Evolutionary conservation across 2,797 vertebrate species (phyloP), one percentile per base, ranked within the genome.

Genomic region (Dallia pectoralis): DNA sequence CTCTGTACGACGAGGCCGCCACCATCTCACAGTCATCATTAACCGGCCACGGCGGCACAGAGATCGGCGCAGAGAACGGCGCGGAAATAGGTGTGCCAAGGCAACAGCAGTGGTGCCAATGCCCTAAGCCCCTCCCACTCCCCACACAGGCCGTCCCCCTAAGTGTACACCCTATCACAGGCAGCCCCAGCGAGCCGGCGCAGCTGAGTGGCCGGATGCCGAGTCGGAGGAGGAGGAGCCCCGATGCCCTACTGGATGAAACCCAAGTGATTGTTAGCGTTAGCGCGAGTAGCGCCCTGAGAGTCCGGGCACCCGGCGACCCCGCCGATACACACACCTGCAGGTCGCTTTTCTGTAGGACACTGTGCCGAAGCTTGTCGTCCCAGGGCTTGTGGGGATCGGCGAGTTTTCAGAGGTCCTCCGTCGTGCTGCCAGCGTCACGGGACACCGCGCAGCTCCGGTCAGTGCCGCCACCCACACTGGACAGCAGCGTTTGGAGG

Each of bases 41-140:
- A 91, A 90, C 84, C 91, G 94, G 94, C 93, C 95, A 94, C 91
- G 94, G 94, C 93, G 95, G 94, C 94, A 95, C 93, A 93, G 93
- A 94, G 92, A 91, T 93, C 91, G 92, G n/a, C n/a, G n/a, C n/a
- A n/a, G n/a, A n/a, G n/a, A n/a, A n/a, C 93, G 95, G 94, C 94
- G 95, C 93, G 92, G 93, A 94, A 92, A 91, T 93, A 91, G 92
- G 91, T 82, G 91, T 64, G 62, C 22, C 22, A 3, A 59, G 22
- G 91, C 92, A 91, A 95, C 93, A 91, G 95, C 93, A 59, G 22
- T 22, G 53, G 22, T 59, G 53, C 53, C 53, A 93, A 91, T 90
- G 92, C 88, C 92, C 89, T 83, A 90, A 95, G 93, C 89, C 93
- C 89, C 74, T 84, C 91, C 93, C 90, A 91, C 91, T 90, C 79